These are phyloP conservation scores for Pogonomyrmex barbatus DNA, from an alignment of 1,140 invertebrate species.

Conservation along the genomic window DNA sequence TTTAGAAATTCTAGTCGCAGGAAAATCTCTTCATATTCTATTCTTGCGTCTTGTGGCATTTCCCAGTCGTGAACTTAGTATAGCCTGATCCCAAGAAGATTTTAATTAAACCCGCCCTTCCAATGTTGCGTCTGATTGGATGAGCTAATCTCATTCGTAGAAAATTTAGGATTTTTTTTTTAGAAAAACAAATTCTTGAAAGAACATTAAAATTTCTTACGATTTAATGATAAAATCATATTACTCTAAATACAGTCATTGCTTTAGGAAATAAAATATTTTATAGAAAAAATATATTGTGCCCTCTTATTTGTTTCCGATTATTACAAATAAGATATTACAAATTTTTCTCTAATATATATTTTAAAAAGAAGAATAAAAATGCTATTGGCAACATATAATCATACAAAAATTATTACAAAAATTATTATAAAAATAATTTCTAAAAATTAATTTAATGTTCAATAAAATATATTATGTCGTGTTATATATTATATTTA, in stretches of 20 bases:
- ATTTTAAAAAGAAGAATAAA: neutral
- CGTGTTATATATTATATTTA: neutral
- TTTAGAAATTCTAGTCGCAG: conserved; percentile 70
- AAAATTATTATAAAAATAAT: neutral
- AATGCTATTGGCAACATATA: neutral
- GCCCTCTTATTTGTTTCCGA: neutral
- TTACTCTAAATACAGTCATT: conserved; percentile 55
- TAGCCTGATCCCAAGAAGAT: conserved; percentile 81
- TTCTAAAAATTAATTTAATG: neutral
- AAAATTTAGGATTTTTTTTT: conserved; percentile 81
- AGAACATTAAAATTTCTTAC: conserved; percentile 69
- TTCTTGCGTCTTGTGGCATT: conserved; percentile 79
- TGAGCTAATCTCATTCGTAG: conserved; percentile 82
- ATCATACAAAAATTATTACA: neutral
- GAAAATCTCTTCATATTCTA: conserved; percentile 78
- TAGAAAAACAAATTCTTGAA: conserved; percentile 61
- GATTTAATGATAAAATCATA: conserved; percentile 62
- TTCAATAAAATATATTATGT: neutral
- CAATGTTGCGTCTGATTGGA: conserved; percentile 85
- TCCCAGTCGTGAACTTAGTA: conserved; percentile 72
- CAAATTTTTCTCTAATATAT: neutral
- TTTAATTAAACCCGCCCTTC: conserved; percentile 86
- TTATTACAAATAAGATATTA: too few species aligned
- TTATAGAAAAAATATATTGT: neutral
- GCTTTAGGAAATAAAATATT: neutral